Conservation (phyloP, 35 echinoderm and acorn worm genomes). For the Patiria miniata region DNA sequence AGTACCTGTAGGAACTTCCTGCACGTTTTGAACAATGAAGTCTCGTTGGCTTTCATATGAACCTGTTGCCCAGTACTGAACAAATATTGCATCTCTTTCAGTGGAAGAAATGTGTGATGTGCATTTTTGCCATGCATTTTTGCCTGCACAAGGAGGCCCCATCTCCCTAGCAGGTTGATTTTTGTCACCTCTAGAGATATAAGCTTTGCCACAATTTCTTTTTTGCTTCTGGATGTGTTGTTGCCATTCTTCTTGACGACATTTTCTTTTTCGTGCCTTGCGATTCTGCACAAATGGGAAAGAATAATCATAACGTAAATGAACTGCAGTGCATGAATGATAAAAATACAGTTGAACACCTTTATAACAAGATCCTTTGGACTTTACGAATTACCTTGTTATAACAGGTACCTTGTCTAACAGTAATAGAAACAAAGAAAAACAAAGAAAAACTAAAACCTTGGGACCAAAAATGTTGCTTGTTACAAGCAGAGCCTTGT, state of each 20-base stretch:
- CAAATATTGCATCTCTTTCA: conserved; percentile 20
- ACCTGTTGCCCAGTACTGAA: neutral
- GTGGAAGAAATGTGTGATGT: neutral
- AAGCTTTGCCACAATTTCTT: conserved; percentile 12
- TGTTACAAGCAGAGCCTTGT: too few relatives aligned
- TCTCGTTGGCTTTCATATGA: conserved; percentile 21
- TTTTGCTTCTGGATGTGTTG: conserved; percentile 25
- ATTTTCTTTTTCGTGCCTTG: conserved; percentile 15
- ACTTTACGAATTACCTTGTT: too few relatives aligned
- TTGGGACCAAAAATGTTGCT: too few relatives aligned
- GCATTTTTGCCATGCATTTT: conserved; percentile 10
- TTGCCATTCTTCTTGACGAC: conserved; percentile 21
- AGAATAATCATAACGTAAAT: too few relatives aligned
- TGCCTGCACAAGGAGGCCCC: neutral
- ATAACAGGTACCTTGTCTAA: too few relatives aligned
- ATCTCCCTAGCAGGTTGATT: conserved; percentile 24
- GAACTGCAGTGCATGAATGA: too few relatives aligned
- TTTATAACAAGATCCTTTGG: too few relatives aligned
- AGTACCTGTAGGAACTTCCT: neutral
- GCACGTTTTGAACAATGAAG: conserved; percentile 9
- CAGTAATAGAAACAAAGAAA: too few relatives aligned
- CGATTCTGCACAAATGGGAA: too few relatives aligned
- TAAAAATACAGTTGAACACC: too few relatives aligned
- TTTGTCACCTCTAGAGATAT: conserved; percentile 36
- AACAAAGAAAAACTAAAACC: too few relatives aligned